phyloP scores from a whole-genome alignment of 1,140 invertebrate species.

The Globodera ellingtonae region DNA sequence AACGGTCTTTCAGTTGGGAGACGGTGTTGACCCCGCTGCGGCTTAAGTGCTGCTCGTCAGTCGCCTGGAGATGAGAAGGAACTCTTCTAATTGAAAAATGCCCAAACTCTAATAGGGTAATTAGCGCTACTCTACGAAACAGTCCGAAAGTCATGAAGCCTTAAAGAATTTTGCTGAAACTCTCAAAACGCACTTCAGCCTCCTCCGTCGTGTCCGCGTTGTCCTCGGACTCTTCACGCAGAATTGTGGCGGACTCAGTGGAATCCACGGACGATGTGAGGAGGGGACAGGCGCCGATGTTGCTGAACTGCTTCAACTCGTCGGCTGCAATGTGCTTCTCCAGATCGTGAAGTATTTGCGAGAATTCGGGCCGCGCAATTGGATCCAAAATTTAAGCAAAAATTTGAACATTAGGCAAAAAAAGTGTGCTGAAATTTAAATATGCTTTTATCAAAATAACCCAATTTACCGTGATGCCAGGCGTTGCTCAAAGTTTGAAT shows the following conservation, averaged over 20 bases:
- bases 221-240: slow-evolving; percentile 40
- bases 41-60: not conserved
- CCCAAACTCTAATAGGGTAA: not conserved
- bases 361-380: slow-evolving; percentile 65
- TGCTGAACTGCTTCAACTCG: slow-evolving; percentile 13
- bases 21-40: slow-evolving; percentile 41
- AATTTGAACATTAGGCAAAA: slow-evolving; percentile 26
- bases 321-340: slow-evolving; percentile 64
- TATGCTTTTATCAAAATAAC: too few species aligned
- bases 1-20: slow-evolving; percentile 58
- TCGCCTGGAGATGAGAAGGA: not conserved
- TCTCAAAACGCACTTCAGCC: not conserved
- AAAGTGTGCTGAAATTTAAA: slow-evolving; percentile 40
- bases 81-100: not conserved
- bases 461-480: slow-evolving; percentile 59
- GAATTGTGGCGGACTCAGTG: slow-evolving; percentile 42
- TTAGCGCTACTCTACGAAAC: too few species aligned
- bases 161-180: too few species aligned
- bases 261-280: not conserved
- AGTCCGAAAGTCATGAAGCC: too few species aligned
- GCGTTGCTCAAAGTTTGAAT: slow-evolving; percentile 65
- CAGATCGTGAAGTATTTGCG: slow-evolving; percentile 65
- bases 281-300: slow-evolving; percentile 34
- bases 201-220: slow-evolving; percentile 44
- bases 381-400: slow-evolving; percentile 23